phyloP scores from a whole-genome alignment of 2,888 invertebrate species.

The Polydesmus complanatus region DNA sequence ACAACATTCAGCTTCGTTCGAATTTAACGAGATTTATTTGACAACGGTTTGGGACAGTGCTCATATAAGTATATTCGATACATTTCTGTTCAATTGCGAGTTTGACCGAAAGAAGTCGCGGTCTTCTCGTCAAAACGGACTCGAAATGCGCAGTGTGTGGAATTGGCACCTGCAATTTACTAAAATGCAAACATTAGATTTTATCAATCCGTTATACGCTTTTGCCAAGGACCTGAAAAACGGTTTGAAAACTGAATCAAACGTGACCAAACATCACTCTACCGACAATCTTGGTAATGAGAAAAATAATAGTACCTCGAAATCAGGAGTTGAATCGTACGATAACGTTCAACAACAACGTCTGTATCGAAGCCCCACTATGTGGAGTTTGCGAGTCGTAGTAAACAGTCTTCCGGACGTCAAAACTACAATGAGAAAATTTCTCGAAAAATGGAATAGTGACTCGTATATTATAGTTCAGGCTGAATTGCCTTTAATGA shows the following conservation, averaged over 20 bases:
- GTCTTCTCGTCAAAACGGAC: slow-evolving; percentile 37
- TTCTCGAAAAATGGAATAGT: slow-evolving; percentile 25
- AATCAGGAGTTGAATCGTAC: background rate
- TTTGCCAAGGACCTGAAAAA: slow-evolving; percentile 18
- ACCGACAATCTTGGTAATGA: background rate
- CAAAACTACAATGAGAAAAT: background rate
- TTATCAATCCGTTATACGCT: slow-evolving; percentile 68
- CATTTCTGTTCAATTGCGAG: slow-evolving; percentile 80
- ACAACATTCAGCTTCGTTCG: slow-evolving; percentile 78
- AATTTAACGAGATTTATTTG: slow-evolving; percentile 82
- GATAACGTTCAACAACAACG: background rate
- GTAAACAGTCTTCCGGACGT: slow-evolving; percentile 12
- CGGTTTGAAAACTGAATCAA: slow-evolving; percentile 6
- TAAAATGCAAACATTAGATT: slow-evolving; percentile 63
- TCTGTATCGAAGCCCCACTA: slow-evolving; percentile 8
- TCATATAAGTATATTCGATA: slow-evolving; percentile 76
- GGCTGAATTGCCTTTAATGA: slow-evolving; percentile 42
- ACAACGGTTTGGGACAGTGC: slow-evolving; percentile 82
- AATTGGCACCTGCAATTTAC: slow-evolving; percentile 79
- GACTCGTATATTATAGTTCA: slow-evolving; percentile 23
- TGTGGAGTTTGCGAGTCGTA: slow-evolving; percentile 11
- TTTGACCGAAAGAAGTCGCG: slow-evolving; percentile 56
- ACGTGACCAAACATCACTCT: background rate
- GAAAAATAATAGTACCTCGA: background rate
- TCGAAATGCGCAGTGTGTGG: slow-evolving; percentile 66